These are phyloP conservation scores for Drosophila funebris DNA, from an alignment of 1,140 invertebrate genomes.

Conservation along the genomic window DNA sequence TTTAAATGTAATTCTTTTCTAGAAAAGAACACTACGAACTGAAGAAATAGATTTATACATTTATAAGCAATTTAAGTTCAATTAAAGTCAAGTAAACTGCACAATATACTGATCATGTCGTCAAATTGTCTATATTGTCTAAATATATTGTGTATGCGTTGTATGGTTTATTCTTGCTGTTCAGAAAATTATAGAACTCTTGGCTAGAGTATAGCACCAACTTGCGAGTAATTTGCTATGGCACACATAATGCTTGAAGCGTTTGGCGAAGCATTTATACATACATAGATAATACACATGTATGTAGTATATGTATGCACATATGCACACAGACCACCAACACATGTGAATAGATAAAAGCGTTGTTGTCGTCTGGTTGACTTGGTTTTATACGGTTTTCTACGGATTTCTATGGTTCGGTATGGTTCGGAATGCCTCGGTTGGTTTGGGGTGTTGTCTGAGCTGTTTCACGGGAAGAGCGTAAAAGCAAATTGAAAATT, in stretches of 20 bases:
- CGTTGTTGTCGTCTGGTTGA: constrained; percentile 27
- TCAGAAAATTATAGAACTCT: not conserved
- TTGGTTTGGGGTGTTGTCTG: constrained; percentile 44
- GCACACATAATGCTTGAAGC: constrained; percentile 66
- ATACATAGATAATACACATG: constrained; percentile 3
- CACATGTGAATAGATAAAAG: constrained; percentile 38
- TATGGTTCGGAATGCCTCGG: too few species aligned
- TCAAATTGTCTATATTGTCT: too few species aligned
- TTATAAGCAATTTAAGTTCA: too few species aligned
- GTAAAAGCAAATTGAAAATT: constrained; percentile 80
- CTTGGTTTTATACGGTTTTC: constrained; percentile 9
- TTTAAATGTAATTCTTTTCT: too few species aligned
- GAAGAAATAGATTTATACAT: too few species aligned
- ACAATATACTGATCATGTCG: too few species aligned
- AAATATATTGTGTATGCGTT: too few species aligned
- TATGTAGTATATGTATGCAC: not conserved
- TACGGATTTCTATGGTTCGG: constrained; percentile 7
- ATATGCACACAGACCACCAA: not conserved
- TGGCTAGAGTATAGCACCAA: constrained; percentile 36
- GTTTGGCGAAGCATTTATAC: constrained; percentile 45
- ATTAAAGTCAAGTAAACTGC: too few species aligned
- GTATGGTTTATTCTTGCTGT: not conserved
- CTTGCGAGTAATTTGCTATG: constrained; percentile 70
- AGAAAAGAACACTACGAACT: too few species aligned
- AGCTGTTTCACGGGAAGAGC: constrained; percentile 45